Conservation (phyloP, 2,797 vertebrate species). For the Rhodeus uyekii region DNA sequence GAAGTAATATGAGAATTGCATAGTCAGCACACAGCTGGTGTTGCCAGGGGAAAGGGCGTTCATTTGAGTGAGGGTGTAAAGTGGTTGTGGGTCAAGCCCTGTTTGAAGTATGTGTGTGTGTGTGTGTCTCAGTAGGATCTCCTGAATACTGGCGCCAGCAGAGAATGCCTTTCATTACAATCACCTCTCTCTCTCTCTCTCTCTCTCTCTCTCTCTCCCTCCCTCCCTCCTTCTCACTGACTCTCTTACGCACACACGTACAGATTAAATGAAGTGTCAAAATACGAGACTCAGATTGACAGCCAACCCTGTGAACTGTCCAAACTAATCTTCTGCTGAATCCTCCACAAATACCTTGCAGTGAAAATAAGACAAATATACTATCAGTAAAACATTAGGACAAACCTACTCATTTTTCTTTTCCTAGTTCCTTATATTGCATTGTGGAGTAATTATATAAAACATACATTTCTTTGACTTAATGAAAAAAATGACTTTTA, state of each 20-base stretch:
- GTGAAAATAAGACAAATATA: background rate
- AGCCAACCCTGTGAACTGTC: background rate
- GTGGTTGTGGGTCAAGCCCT: constrained; percentile 52
- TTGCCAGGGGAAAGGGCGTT: constrained; percentile 65
- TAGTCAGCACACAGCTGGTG: constrained; percentile 66
- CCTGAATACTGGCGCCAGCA: constrained; percentile 80
- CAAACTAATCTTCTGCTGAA: constrained; percentile 1
- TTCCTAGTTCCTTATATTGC: background rate
- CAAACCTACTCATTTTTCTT: too few species aligned
- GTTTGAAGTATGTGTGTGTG: constrained; percentile 63
- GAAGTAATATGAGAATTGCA: constrained; percentile 75
- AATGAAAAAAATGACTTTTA: background rate
- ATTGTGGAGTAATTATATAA: background rate
- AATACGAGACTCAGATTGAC: constrained; percentile 8
- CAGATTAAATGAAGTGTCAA: constrained; percentile 44
- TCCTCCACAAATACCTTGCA: background rate
- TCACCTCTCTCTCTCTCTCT: constrained; percentile 18
- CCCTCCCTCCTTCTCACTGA: constrained; percentile 60
- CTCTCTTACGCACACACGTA: constrained; percentile 28
- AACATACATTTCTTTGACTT: background rate
- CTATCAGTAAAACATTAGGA: background rate
- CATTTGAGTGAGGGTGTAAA: constrained; percentile 42
- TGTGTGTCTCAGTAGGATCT: constrained; percentile 74
- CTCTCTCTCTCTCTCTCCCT: constrained; percentile 59
- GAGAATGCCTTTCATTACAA: constrained; percentile 71